Evolutionary conservation across 2,888 invertebrate genomes (phyloP), one percentile per base, ranked within the genome.

Genomic region (Hemithea aestivaria): DNA sequence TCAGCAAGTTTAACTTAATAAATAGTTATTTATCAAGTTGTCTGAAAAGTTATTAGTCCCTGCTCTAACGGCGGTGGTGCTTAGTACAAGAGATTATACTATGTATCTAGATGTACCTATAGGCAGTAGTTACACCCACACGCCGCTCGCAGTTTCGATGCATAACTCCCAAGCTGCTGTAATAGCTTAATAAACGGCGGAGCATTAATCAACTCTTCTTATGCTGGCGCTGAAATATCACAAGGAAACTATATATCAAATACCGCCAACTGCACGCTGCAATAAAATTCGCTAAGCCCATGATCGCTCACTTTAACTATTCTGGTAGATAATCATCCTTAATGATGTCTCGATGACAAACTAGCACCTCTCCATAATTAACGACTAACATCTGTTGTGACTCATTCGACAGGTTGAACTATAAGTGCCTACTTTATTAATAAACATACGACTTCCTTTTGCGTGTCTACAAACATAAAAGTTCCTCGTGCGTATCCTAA

Each of bases 401-500:
- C 69, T 78, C 75, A 81, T 67, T 62, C 60, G 53, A 55, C 65
- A 65, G 31, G 51, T 66, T 67, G 63, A 60, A 60, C n/a, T n/a
- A n/a, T 16, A 5, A 16, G 16, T 16, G 5, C 16, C 16, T 28
- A 32, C 21, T 58, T 74, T 77, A 79, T 73, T 78, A 78, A 77
- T 78, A 78, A 75, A 75, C 69, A 75, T 69, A 73, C 62, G 69
- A 81, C 79, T 83, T 84, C 82, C 83, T 83, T 79, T 84, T 61
- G 85, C 85, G 85, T 85, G 85, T 67, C 62, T 61, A 66, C 59
- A 60, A 65, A 77, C 82, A 85, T 85, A 84, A 85, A 87, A 85
- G 67, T 79, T 82, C 65, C 73, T 78, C 82, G 72, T 84, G 84
- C 81, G 81, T 84, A 82, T 76, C 78, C 76, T 69, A 74, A 82